These are phyloP conservation scores for Actinemys pallida DNA, from an alignment of 2,113 vertebrate species.

Conservation along the genomic window DNA sequence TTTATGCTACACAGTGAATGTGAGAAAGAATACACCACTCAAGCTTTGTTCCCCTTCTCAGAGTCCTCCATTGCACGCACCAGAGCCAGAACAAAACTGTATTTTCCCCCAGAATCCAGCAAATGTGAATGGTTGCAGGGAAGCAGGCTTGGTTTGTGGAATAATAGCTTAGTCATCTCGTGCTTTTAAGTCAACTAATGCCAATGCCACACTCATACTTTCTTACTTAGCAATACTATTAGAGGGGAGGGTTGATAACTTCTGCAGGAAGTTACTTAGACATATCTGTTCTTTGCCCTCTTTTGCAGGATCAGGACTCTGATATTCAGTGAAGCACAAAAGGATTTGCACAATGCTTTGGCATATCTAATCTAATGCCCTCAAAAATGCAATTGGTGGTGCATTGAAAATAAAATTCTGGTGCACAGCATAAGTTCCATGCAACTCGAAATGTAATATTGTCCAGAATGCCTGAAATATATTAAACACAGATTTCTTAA, in stretches of 20 bases:
- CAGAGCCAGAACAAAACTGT: not conserved
- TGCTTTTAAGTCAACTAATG: not conserved
- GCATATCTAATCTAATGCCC: not conserved
- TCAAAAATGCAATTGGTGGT: not conserved
- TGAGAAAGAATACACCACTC: not conserved
- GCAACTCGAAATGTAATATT: not conserved
- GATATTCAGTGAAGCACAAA: fast-evolving
- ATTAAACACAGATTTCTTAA: not conserved
- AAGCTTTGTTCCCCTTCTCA: not conserved
- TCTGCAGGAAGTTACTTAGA: not conserved
- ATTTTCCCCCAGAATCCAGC: not conserved
- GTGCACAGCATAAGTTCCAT: not conserved
- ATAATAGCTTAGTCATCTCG: not conserved
- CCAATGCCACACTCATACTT: not conserved
- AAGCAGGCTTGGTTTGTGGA: not conserved
- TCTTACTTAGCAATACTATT: not conserved
- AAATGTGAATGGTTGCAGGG: not conserved
- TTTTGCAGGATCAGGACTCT: fast-evolving
- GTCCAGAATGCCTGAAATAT: not conserved
- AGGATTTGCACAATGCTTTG: not conserved
- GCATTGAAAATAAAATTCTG: not conserved
- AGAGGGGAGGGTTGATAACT: not conserved
- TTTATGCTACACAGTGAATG: not conserved
- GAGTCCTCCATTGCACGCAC: not conserved
- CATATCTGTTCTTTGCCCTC: not conserved